These are phyloP conservation scores for Hoplias malabaricus DNA, from an alignment of 2,113 vertebrate genomes.

Conservation along the genomic window DNA sequence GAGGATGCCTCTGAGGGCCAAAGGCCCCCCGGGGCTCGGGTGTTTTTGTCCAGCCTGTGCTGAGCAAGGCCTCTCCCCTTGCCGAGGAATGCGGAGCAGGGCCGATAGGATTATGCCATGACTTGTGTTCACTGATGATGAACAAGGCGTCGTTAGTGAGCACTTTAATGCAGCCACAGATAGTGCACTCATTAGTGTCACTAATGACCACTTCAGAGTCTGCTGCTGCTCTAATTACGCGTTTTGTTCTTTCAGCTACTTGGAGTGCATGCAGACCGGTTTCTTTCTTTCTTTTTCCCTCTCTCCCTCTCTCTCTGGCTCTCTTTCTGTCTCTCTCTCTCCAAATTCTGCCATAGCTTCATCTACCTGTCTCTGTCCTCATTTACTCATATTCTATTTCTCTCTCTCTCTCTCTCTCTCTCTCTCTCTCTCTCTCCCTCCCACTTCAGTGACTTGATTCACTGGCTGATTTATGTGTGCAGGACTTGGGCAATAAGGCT, in stretches of 20 bases:
- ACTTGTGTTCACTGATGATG: constrained; percentile 73
- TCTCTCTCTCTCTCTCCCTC: constrained; percentile 26
- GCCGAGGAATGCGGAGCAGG: constrained; percentile 55
- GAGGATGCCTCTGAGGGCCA: constrained; percentile 15
- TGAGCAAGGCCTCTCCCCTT: constrained; percentile 54
- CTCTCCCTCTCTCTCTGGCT: constrained; percentile 23
- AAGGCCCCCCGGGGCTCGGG: constrained; percentile 32
- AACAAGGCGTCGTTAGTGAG: constrained; percentile 76
- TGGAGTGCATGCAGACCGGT: constrained; percentile 31
- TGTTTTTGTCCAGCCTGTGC: constrained; percentile 51
- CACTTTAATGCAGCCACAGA: constrained; percentile 73
- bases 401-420: constrained; percentile 9
- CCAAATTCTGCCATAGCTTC: neutral
- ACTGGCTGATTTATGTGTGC: constrained; percentile 36
- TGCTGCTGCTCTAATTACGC: constrained; percentile 67
- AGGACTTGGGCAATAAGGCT: constrained; percentile 37
- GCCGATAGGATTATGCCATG: constrained; percentile 73
- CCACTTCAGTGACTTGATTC: constrained; percentile 33
- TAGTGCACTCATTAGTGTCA: constrained; percentile 74
- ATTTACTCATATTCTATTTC: constrained; percentile 47
- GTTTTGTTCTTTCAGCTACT: constrained; percentile 67
- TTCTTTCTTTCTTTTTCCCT: constrained; percentile 16
- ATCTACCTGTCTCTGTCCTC: constrained; percentile 47
- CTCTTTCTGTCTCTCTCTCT: constrained; percentile 26
- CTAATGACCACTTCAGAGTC: constrained; percentile 74